A percentile compares a stretch with the other conserved stretches of the same genome.
Conservation (phyloP, 2,888 invertebrate genomes). For the Himalopsyche anomala region DNA sequence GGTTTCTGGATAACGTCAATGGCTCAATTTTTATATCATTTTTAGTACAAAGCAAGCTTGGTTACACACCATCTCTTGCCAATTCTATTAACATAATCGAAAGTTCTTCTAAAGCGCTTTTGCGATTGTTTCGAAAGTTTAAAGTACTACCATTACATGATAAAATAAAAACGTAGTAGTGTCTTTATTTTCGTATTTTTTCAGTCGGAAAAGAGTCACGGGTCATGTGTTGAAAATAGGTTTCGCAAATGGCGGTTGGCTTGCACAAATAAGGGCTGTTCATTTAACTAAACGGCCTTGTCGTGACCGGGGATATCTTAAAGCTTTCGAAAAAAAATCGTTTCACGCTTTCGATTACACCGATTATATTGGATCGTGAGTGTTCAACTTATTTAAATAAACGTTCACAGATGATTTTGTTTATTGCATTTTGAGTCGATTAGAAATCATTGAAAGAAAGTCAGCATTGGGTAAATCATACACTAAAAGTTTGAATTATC, state of each 20-base stretch:
- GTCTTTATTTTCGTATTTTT: not conserved
- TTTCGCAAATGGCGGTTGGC: constrained; percentile 32
- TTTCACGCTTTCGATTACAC: not conserved
- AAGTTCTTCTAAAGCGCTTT: not conserved
- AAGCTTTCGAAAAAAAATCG: not conserved
- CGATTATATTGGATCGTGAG: not conserved
- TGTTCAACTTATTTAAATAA: too few species aligned
- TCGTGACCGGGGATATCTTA: constrained; percentile 10
- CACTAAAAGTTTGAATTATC: too few species aligned
- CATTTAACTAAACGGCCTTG: constrained; percentile 37
- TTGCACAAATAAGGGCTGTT: constrained; percentile 24
- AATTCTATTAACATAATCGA: constrained; percentile 42
- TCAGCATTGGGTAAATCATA: too few species aligned
- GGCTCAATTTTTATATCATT: not conserved
- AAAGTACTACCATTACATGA: not conserved
- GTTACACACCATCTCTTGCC: constrained; percentile 12
- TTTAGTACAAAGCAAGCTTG: not conserved
- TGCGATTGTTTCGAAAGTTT: constrained; percentile 34
- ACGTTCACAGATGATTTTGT: too few species aligned
- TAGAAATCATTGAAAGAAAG: too few species aligned
- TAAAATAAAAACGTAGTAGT: not conserved
- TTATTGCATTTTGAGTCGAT: too few species aligned
- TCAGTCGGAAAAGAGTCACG: constrained; percentile 25
- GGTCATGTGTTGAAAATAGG: constrained; percentile 38
- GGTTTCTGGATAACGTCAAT: too few species aligned